Base-by-base conservation (phyloP, 1,140 invertebrate species). In the Cyclargus thomasi region DNA sequence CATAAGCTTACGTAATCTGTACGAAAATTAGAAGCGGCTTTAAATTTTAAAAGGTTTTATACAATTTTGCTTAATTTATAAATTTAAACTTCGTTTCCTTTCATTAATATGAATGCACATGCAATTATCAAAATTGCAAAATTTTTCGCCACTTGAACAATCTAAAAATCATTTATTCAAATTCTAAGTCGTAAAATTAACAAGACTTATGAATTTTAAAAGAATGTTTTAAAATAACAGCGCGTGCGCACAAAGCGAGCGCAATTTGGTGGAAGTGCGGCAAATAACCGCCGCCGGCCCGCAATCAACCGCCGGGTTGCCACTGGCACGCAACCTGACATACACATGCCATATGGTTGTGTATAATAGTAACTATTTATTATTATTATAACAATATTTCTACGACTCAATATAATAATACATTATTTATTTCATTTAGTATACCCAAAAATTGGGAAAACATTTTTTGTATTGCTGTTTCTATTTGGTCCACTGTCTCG, bases 211-310 rank as follows among this genome's bases (percentile, higher is more conserved):
- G 65, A 65, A 64, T n/a, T n/a, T n/a, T n/a, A n/a, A n/a, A n/a
- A n/a, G 77, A 79, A 80, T 78, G 74, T 76, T 76, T 72, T 65
- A 71, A 72, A 74, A 80, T 85, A 83, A 83, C 80, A 77, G 79
- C 78, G 75, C 75, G 78, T 78, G 83, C 78, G 76, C 82, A 72
- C 65, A 67, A 67, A 62, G 65, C 65, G 53, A 36, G 77, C 79
- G 82, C 85, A 90, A 88, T 88, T 90, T 90, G 76, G 85, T 81
- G 73, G 81, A 78, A 84, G 83, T 85, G 80, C 82, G 78, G 82
- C 81, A 88, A 90, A 88, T 90, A 86, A 86, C 79, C 81, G 83
- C 39, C 39, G 39, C 39, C 11, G 39, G 39, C 39, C 39, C 14
- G 39, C 39, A 47, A 47, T 47, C 39, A 16, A 35, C 29, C 29